Evolutionary conservation across 2,113 vertebrate species (phyloP), one percentile per base, ranked within the genome.

Genomic region (Paradisaea rubra): DNA sequence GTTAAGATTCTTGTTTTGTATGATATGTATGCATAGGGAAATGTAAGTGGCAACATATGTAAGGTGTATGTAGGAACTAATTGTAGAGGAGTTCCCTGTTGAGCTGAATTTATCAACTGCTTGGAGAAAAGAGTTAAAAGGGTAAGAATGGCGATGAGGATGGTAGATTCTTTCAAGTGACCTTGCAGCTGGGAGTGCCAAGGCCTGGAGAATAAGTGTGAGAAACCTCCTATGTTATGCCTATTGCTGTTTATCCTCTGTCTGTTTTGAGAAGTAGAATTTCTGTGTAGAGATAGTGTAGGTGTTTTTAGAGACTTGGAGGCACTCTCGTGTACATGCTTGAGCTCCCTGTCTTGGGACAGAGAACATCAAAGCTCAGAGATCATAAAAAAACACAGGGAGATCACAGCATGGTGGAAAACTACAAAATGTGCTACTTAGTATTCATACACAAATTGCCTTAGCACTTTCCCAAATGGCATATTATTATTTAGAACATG

Each of bases 401-500:
- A 70, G 27, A 78, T 61, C 39, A 61, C 47, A 86, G 73, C 19
- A 39, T 15, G 15, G 23, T 39, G 13, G 25, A 78, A 70, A 61
- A 53, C 23, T 39, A 31, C 49, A 68, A 81, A 94, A 86, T 7
- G 0, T 27, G 6, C 15, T 70, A 20, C 20, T 94, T 93, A 86
- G 12, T 42, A 77, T 88, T 83, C 68, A 31, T 35, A 70, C 24
- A 57, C 14, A 91, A 83, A 66, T 77, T 54, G 5, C 42, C 45
- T 65, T 86, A 74, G 28, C 80, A 52, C 56, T 70, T 91, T 89
- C 79, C 52, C 56, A 81, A 66, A 39, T 27, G 60, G 30, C 33
- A 77, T 42, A 70, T 93, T 91, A 89, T 87, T 92, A 87, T 79
- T 82, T 92, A 87, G 63, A 83, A 59, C 35, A 49, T 57, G 60